These are phyloP conservation scores for Microctenopoma steveboyesi DNA, from an alignment of 2,797 vertebrate species.

Conservation along the genomic window DNA sequence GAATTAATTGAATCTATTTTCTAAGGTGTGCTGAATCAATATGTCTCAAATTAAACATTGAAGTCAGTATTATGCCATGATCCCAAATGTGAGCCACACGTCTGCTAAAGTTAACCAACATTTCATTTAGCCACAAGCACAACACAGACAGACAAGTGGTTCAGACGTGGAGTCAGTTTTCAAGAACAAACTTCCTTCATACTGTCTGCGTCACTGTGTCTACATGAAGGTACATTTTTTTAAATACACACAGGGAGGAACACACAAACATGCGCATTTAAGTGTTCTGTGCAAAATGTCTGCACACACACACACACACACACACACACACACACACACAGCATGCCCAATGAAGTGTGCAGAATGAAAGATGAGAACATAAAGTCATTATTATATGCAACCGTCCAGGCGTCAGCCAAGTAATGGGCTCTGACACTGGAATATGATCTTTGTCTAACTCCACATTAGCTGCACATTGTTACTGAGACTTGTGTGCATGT, in stretches of 20 bases:
- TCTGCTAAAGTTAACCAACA: not conserved
- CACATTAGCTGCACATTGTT: conserved; percentile 42
- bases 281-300: not conserved
- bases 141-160: not conserved
- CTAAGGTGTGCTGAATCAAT: not conserved
- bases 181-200: conserved; percentile 22
- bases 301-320: too few relatives aligned
- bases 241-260: not conserved
- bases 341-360: conserved; percentile 58
- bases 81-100: too few relatives aligned
- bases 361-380: conserved; percentile 62
- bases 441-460: conserved; percentile 67
- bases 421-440: conserved; percentile 56
- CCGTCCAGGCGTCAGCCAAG: conserved; percentile 34
- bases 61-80: not conserved
- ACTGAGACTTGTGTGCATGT: not conserved
- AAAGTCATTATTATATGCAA: conserved; percentile 69
- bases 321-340: conserved; percentile 13
- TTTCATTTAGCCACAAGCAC: conserved; percentile 3
- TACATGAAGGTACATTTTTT: conserved; percentile 10
- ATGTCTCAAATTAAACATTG: not conserved
- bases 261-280: conserved; percentile 6
- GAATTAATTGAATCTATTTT: not conserved
- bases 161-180: conserved; percentile 12
- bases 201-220: conserved; percentile 21